A percentile compares a stretch with the other conserved stretches of the same genome.
phyloP scores from a whole-genome alignment of 2,888 invertebrate genomes.

The Agrochola circellaris region DNA sequence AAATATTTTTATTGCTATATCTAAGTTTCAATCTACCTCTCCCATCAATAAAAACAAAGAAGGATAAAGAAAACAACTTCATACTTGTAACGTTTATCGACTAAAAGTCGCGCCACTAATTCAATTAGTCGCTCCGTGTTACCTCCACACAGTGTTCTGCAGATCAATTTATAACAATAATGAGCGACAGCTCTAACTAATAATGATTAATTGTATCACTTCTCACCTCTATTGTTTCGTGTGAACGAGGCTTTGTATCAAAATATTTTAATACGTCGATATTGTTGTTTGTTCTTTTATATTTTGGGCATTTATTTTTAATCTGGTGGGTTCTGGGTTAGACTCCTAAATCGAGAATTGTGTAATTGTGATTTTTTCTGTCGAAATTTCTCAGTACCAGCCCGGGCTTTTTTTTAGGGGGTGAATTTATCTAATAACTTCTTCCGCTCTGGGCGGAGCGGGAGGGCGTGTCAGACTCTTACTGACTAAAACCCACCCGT shows the following conservation, averaged over 20 bases:
- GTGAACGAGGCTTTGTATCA: conserved; percentile 6
- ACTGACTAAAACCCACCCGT: too few species aligned
- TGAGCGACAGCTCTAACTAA: conserved; percentile 68
- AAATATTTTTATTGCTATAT: not conserved
- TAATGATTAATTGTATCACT: conserved; percentile 68
- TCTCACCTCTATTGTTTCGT: conserved; percentile 39
- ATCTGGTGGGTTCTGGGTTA: not conserved
- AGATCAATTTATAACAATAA: conserved; percentile 73
- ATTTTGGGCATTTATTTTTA: not conserved
- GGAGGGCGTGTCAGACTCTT: too few species aligned
- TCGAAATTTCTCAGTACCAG: too few species aligned
- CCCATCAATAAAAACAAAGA: not conserved
- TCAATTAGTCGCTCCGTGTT: conserved; percentile 48
- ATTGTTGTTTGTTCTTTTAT: not conserved
- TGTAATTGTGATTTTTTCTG: not conserved
- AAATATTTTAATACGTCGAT: conserved; percentile 5
- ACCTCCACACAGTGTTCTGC: conserved; percentile 10
- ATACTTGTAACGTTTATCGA: not conserved
- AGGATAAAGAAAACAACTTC: not conserved
- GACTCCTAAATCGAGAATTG: not conserved
- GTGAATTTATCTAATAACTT: too few species aligned
- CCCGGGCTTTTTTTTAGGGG: too few species aligned
- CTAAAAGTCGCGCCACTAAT: conserved; percentile 43
- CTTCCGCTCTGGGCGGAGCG: too few species aligned
- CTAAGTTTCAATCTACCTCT: not conserved